Evolutionary conservation across 2,797 vertebrate species (phyloP).

Genomic region (Pogonophryne albipinna): DNA sequence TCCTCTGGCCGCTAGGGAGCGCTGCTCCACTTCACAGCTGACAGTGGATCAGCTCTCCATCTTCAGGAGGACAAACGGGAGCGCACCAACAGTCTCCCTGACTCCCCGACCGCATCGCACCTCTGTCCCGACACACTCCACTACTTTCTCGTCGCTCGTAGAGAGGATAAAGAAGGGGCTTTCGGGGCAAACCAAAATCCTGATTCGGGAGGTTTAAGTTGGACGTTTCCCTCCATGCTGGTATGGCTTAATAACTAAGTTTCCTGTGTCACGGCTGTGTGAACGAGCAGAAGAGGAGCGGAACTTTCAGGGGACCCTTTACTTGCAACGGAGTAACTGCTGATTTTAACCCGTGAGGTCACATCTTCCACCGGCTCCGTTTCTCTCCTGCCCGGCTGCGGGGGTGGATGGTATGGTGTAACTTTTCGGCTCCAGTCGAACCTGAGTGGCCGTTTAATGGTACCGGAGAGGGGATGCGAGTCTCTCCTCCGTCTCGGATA

Average conservation of each 20-base stretch:
- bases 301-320: slow-evolving; percentile 70
- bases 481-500: slow-evolving; percentile 71
- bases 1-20: slow-evolving; percentile 48
- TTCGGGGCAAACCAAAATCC: background rate
- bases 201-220: slow-evolving; percentile 1
- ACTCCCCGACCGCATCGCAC: slow-evolving; percentile 64
- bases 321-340: slow-evolving; percentile 42
- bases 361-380: slow-evolving; percentile 27
- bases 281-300: slow-evolving; percentile 45
- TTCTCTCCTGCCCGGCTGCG: slow-evolving; percentile 15
- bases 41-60: slow-evolving; percentile 26
- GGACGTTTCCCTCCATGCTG: slow-evolving; percentile 42
- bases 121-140: slow-evolving; percentile 65
- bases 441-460: slow-evolving; percentile 61
- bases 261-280: slow-evolving; percentile 44
- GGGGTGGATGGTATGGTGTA: slow-evolving; percentile 71
- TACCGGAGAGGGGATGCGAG: slow-evolving; percentile 73
- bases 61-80: slow-evolving; percentile 50
- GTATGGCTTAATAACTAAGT: slow-evolving; percentile 66
- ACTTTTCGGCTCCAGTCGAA: slow-evolving; percentile 68
- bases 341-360: slow-evolving; percentile 46
- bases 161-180: slow-evolving; percentile 19
- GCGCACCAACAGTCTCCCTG: slow-evolving; percentile 66
- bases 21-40: slow-evolving; percentile 68
- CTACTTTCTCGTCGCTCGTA: slow-evolving; percentile 24